Conservation (phyloP, 2,113 vertebrate genomes). For the Equus przewalskii region DNA sequence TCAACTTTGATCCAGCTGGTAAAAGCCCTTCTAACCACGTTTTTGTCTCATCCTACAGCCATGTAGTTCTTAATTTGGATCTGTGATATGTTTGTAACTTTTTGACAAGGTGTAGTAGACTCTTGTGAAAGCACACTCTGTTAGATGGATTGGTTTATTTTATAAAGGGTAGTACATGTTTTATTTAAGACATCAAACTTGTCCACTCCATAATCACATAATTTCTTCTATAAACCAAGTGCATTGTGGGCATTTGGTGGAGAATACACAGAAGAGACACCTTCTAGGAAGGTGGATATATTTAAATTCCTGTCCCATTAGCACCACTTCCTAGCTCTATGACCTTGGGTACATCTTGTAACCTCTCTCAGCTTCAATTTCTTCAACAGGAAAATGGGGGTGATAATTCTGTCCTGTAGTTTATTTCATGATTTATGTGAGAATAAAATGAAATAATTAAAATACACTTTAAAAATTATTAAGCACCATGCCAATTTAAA, state of each 20-base stretch:
- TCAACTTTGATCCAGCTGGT: neutral
- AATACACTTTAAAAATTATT: neutral
- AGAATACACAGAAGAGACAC: neutral
- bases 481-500: neutral
- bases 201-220: neutral
- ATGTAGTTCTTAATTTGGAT: neutral
- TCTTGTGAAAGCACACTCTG: neutral
- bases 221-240: neutral
- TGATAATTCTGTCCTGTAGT: neutral
- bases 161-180: neutral
- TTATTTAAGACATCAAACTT: neutral
- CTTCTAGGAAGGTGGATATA: neutral
- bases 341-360: neutral
- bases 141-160: neutral
- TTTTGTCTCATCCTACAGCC: neutral
- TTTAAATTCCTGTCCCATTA: neutral
- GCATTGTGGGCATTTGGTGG: neutral
- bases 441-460: neutral
- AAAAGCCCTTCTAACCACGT: neutral
- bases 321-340: neutral
- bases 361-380: neutral
- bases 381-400: neutral
- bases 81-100: neutral
- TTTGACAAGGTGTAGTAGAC: neutral
- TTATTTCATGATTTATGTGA: neutral